phyloP scores from a whole-genome alignment of 1,140 invertebrate genomes.

The Neomicropteryx cornuta region DNA sequence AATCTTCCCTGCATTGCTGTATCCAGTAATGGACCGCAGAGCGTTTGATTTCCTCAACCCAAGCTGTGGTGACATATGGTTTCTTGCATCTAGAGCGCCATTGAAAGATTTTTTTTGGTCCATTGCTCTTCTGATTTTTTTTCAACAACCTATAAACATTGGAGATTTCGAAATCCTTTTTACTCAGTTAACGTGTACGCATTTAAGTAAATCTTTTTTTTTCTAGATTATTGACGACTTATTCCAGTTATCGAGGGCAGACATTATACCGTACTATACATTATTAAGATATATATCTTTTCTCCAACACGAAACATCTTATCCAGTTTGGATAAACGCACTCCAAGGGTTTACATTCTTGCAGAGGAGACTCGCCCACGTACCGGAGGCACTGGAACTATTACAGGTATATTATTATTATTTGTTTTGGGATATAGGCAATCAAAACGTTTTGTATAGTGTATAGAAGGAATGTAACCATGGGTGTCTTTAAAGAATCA shows the following conservation, averaged over 20 bases:
- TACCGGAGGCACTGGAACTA: conserved; percentile 16
- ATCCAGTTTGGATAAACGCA: conserved; percentile 57
- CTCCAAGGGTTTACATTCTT: conserved; percentile 40
- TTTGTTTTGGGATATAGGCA: background rate
- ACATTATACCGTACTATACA: conserved; percentile 32
- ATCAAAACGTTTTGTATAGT: too few species aligned
- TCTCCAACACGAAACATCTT: conserved; percentile 48
- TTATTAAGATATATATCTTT: conserved; percentile 48
- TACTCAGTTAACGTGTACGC: background rate
- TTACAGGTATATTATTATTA: conserved; percentile 17
- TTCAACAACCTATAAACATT: background rate
- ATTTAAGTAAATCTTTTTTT: background rate
- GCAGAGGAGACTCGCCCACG: conserved; percentile 23
- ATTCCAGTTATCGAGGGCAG: conserved; percentile 47
- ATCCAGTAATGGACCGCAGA: too few species aligned
- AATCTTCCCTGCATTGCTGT: too few species aligned
- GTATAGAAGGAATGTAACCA: too few species aligned
- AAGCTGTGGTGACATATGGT: too few species aligned
- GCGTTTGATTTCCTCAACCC: too few species aligned
- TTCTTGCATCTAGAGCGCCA: too few species aligned
- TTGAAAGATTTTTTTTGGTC: too few species aligned
- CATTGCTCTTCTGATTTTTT: conserved; percentile 7
- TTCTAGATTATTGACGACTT: conserved; percentile 66
- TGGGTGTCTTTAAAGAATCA: too few species aligned
- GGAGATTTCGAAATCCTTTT: background rate